Base-by-base conservation (phyloP, 2,113 vertebrate species). In the Mesembrinibis cayennensis region DNA sequence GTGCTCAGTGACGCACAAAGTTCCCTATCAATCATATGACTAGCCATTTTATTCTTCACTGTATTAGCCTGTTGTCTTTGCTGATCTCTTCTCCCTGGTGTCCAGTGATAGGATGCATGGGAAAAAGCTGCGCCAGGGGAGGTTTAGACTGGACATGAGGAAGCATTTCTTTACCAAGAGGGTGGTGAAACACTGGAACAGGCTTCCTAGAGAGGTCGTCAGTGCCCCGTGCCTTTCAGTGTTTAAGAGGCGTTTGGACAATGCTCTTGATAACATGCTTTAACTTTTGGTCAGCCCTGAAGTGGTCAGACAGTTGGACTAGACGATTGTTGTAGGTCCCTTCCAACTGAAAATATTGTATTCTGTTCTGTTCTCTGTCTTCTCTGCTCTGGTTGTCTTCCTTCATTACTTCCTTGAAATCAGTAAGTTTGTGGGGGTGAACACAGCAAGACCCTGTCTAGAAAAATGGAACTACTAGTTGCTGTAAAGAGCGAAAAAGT, bases 31-130 rank as follows among this genome's bases (percentile, higher is more conserved):
- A 3, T n/a, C 16, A 3, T 21, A 26, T 18, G 12, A 38, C 29
- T 10, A 69, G 9, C 6, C 15, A 2, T 58, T 86, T 92, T 50
- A 49, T 17, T 67, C 17, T 40, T 38, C 29, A 15, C 15, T 71
- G 32, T 7, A 11, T 67, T 52, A 38, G 4, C 30, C 27, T 40
- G 34, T 36, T 9, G 1, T 70, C 42, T 81, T 55, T 56, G 50
- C 73, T 92, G 49, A 11, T 52, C 21, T 70, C 14, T 73, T 70
- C 59, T 66, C 36, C 26, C 19, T 84, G 52, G 22, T 22, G 9
- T 65, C 10, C 70, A 65, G 79, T 42, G 69, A 11, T 15, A 77
- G 58, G 26, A 47, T 3, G 1, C 0, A 0, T 42, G 62, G 62
- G 49, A 59, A 14, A 32, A 9, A 88, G 70, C 74, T 84, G 44